These are phyloP conservation scores for Agrotis clavis DNA, from an alignment of 2,888 invertebrate species.

Conservation along the genomic window DNA sequence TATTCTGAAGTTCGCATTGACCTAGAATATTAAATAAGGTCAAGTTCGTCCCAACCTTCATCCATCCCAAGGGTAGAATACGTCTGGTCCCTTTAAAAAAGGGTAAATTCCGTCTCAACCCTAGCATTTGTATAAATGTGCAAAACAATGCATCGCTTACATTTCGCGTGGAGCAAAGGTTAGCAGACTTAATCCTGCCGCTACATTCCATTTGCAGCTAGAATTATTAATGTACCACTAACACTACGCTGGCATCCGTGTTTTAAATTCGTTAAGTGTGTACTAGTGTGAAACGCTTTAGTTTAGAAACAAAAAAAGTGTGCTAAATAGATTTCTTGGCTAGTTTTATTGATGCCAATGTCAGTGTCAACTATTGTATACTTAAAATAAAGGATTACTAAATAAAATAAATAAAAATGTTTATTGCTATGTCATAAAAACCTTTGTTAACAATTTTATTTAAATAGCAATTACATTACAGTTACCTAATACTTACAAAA, in stretches of 20 bases:
- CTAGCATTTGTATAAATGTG: conserved; percentile 44
- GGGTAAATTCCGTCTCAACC: conserved; percentile 36
- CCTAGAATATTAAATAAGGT: background rate
- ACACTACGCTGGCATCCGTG: conserved; percentile 41
- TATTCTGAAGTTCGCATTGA: too few relatives aligned
- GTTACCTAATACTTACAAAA: too few relatives aligned
- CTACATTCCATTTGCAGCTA: conserved; percentile 61
- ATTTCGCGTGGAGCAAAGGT: conserved; percentile 67
- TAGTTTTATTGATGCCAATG: too few relatives aligned
- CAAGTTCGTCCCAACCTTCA: background rate
- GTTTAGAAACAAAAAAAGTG: background rate
- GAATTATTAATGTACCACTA: conserved; percentile 61
- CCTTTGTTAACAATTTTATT: too few relatives aligned
- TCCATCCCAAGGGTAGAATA: too few relatives aligned
- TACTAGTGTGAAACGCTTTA: conserved; percentile 1
- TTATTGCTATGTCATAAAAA: too few relatives aligned
- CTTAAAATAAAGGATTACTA: too few relatives aligned
- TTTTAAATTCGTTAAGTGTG: conserved; percentile 21
- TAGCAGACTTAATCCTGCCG: conserved; percentile 61
- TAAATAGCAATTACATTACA: too few relatives aligned
- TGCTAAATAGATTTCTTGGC: too few relatives aligned
- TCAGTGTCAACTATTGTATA: too few relatives aligned
- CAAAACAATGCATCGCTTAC: conserved; percentile 67
- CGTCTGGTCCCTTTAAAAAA: conserved; percentile 3
- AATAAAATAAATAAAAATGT: too few relatives aligned